Base-by-base conservation (phyloP, 2,797 vertebrate genomes). In the Pipistrellus nathusii region DNA sequence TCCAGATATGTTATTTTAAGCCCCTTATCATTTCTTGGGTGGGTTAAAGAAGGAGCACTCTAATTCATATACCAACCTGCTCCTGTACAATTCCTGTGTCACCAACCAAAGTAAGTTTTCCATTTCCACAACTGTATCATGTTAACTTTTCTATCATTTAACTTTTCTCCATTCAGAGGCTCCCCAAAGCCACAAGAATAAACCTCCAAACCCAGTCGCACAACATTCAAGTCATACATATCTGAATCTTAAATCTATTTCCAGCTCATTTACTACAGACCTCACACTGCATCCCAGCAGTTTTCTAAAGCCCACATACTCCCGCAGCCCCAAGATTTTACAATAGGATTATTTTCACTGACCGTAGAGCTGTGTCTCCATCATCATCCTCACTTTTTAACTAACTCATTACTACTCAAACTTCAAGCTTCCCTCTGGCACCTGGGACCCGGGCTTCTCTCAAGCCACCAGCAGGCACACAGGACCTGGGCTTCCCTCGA, bases 81-180 rank as follows among this genome's bases (percentile, higher is more conserved):
- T 62, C 44, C 59, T 77, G 51, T 72, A 35, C 11, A 12, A 90
- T 87, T 92, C 25, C 48, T 77, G 75, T 21, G 53, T 13, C 75
- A 57, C 85, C 92, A 83, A 69, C n/a, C 51, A 75, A 89, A 93
- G 48, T 38, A 53, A 71, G 13, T 66, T 85, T 38, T 76, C 32
- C 10, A 72, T 71, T 46, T 75, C 5, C 21, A 71, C 4, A 55
- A 71, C n/a, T 84, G n/a, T 76, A 35, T 77, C 84, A 48, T 12
- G 4, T 81, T 77, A 87, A 72, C n/a, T 75, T 44, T 69, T 68
- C 27, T 44, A 32, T 66, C n/a, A 66, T 66, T 32, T 66, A 32
- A 32, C 51, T 83, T 44, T 69, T 78, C n/a, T 44, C 51, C 71
- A 83, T 64, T 78, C 59, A 35, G 51, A 87, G 72, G 78, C 8